A percentile compares a stretch with the other conserved stretches of the same genome.
phyloP scores from a whole-genome alignment of 2,113 vertebrate species.

The Edolisoma coerulescens region DNA sequence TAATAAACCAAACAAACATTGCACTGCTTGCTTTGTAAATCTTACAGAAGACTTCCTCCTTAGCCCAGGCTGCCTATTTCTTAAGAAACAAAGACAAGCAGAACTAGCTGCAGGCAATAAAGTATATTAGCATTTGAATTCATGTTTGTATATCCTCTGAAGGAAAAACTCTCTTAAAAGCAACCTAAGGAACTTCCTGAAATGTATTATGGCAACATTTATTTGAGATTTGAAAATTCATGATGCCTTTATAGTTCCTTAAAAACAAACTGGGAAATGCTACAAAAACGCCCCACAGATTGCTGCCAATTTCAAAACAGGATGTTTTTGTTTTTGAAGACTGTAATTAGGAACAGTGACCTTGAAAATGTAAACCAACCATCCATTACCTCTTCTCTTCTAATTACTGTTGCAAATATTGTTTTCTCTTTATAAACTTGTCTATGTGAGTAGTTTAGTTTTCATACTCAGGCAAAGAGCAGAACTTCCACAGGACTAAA shows the following conservation, averaged over 20 bases:
- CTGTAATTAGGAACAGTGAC: conserved; percentile 41
- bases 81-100: conserved; percentile 39
- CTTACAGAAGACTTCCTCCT: neutral
- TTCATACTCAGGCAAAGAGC: neutral
- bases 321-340: conserved; percentile 37
- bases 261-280: conserved; percentile 8
- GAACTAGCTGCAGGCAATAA: conserved; percentile 15
- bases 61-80: neutral
- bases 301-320: conserved; percentile 28
- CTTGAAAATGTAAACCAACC: conserved; percentile 26
- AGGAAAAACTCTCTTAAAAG: neutral
- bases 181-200: conserved; percentile 1
- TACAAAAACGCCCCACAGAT: neutral
- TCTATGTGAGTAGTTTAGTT: neutral
- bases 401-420: neutral
- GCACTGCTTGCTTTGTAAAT: neutral
- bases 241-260: neutral
- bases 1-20: neutral
- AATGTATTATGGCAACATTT: neutral
- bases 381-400: neutral
- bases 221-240: neutral
- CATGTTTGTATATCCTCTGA: neutral
- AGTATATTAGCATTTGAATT: conserved; percentile 45
- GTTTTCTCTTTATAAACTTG: neutral
- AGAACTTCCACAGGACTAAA: neutral